These are phyloP conservation scores for Sceloporus undulatus DNA, from an alignment of 2,113 vertebrate species.

Conservation along the genomic window DNA sequence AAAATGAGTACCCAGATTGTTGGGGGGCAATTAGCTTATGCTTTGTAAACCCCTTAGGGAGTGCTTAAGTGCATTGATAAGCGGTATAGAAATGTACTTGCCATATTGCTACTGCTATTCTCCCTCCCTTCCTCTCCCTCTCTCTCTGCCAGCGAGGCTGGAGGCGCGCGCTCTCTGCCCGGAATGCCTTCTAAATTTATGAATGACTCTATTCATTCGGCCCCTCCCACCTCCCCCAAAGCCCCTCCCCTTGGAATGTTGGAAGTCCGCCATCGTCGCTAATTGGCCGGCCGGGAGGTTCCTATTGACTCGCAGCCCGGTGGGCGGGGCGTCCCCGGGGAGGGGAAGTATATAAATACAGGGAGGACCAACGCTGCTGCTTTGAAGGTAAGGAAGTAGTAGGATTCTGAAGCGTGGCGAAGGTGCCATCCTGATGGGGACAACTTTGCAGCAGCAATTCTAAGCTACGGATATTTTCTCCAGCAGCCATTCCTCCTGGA, in stretches of 20 bases:
- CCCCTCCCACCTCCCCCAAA: constrained; percentile 37
- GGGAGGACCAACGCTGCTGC: constrained; percentile 10
- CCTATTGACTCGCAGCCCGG: constrained; percentile 28
- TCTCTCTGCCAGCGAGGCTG: background rate
- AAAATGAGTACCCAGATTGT: too few species aligned
- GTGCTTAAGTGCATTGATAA: too few species aligned
- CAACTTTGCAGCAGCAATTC: background rate
- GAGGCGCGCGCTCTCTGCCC: constrained; percentile 57
- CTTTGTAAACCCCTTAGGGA: too few species aligned
- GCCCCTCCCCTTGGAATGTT: constrained; percentile 47
- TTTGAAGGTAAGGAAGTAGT: background rate
- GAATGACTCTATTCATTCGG: constrained; percentile 84
- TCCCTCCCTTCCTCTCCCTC: too few species aligned
- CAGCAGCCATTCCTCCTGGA: background rate
- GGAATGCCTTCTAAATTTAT: constrained; percentile 82
- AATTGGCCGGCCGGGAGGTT: constrained; percentile 68
- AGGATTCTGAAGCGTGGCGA: too few species aligned
- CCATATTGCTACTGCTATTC: too few species aligned
- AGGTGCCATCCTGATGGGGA: background rate
- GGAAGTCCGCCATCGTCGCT: constrained; percentile 54
- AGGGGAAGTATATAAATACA: constrained; percentile 37
- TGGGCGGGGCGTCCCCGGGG: constrained; percentile 44
- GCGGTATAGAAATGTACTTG: too few species aligned
- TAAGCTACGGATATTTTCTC: background rate
- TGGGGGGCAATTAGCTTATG: too few species aligned